Evolutionary conservation across 2,113 vertebrate genomes (phyloP).

Genomic region (Machaerirhynchus nigripectus): DNA sequence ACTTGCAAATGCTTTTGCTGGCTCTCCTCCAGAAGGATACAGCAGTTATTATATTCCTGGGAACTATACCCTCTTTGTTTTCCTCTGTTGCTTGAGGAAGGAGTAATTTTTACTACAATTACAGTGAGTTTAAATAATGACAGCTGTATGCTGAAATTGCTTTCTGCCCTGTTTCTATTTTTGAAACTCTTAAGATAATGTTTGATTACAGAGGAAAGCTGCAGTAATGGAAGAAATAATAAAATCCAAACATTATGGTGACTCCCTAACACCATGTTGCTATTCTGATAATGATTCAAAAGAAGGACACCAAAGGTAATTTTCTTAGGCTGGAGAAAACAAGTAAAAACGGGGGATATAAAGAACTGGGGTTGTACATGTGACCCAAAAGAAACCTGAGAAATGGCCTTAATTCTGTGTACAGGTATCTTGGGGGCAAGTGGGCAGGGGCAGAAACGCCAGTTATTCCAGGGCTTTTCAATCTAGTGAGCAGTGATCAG

Average conservation of each 20-base stretch:
- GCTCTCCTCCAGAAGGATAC: not conserved
- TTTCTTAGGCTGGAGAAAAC: not conserved
- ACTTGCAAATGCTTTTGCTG: constrained; percentile 41
- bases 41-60: not conserved
- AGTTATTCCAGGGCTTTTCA: not conserved
- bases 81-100: not conserved
- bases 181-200: not conserved
- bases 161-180: not conserved
- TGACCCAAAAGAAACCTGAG: not conserved
- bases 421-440: accelerated
- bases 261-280: not conserved
- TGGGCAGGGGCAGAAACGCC: not conserved
- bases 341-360: not conserved
- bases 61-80: constrained; percentile 9
- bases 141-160: not conserved
- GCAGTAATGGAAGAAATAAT: not conserved
- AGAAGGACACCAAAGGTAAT: not conserved
- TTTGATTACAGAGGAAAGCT: not conserved
- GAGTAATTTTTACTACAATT: not conserved
- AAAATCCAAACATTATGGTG: not conserved
- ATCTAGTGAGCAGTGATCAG: not conserved
- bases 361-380: not conserved
- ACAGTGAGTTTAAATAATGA: not conserved
- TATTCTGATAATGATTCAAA: not conserved
- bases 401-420: not conserved